Conservation (phyloP, 2,797 vertebrate species). For the Poliocrania exsul region DNA sequence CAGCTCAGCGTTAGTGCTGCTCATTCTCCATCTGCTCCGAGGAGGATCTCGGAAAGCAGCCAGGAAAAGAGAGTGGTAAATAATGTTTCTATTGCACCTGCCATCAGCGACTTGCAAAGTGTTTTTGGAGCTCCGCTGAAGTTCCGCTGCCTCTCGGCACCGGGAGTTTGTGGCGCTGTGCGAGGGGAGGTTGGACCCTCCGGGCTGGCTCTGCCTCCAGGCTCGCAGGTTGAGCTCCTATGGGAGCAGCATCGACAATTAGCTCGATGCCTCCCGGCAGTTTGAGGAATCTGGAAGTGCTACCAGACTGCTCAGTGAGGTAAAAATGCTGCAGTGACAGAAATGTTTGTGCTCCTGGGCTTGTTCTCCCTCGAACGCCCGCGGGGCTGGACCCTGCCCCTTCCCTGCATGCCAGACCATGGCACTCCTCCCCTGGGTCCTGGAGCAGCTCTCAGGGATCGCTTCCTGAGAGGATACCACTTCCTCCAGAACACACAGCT, state of each 20-base stretch:
- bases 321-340: neutral
- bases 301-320: neutral
- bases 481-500: neutral
- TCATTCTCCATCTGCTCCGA: conserved; percentile 68
- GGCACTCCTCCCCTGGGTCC: neutral
- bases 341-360: neutral
- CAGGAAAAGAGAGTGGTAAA: conserved; percentile 46
- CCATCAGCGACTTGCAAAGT: neutral
- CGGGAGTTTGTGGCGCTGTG: neutral
- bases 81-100: conserved; percentile 51
- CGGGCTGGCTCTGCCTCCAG: neutral
- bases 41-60: conserved; percentile 41
- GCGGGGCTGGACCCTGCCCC: neutral
- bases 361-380: neutral
- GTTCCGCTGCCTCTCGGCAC: neutral
- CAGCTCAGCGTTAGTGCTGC: conserved; percentile 34
- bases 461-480: neutral
- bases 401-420: fast-evolving
- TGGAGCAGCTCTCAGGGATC: neutral
- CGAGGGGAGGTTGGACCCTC: neutral
- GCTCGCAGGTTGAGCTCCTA: neutral
- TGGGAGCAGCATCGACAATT: neutral
- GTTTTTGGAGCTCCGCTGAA: neutral
- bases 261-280: neutral
- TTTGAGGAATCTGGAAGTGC: neutral